phyloP scores from a whole-genome alignment of 2,797 vertebrate species.

The Trematocara caparti region DNA sequence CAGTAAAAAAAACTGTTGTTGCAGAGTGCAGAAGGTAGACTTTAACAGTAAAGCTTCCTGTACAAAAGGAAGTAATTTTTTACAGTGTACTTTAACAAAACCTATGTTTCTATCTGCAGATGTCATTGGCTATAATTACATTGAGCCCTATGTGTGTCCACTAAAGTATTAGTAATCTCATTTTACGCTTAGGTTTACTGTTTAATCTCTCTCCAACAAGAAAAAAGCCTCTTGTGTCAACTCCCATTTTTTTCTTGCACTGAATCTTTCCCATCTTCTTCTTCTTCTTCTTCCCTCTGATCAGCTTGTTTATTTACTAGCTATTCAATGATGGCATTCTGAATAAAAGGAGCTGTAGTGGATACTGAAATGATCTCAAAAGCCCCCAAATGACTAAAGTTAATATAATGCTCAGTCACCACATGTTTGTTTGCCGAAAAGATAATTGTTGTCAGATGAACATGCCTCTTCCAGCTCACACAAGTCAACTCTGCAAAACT shows the following conservation, averaged over 20 bases:
- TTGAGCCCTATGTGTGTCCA: not conserved
- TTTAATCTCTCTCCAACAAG: not conserved
- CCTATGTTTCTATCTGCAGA: not conserved
- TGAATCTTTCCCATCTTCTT: not conserved
- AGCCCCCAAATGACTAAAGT: slow-evolving; percentile 16
- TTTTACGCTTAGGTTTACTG: not conserved
- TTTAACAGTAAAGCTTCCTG: not conserved
- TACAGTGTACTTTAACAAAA: not conserved
- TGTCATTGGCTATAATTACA: not conserved
- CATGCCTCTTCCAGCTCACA: slow-evolving; percentile 27
- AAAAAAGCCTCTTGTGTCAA: not conserved
- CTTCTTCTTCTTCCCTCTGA: not conserved
- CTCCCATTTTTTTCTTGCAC: not conserved
- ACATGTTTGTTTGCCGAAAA: slow-evolving; percentile 57
- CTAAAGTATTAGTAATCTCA: not conserved
- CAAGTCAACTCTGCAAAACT: slow-evolving; percentile 26
- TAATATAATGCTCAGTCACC: slow-evolving; percentile 61
- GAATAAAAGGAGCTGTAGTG: slow-evolving; percentile 2
- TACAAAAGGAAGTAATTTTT: not conserved
- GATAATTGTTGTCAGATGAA: slow-evolving; percentile 67
- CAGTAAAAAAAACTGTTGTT: not conserved
- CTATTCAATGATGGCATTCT: slow-evolving; percentile 10
- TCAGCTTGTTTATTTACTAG: slow-evolving; percentile 42
- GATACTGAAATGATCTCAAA: slow-evolving; percentile 23
- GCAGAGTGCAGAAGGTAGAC: not conserved